These are phyloP conservation scores for Drosophila greeni DNA, from an alignment of 2,888 invertebrate genomes.

Conservation along the genomic window DNA sequence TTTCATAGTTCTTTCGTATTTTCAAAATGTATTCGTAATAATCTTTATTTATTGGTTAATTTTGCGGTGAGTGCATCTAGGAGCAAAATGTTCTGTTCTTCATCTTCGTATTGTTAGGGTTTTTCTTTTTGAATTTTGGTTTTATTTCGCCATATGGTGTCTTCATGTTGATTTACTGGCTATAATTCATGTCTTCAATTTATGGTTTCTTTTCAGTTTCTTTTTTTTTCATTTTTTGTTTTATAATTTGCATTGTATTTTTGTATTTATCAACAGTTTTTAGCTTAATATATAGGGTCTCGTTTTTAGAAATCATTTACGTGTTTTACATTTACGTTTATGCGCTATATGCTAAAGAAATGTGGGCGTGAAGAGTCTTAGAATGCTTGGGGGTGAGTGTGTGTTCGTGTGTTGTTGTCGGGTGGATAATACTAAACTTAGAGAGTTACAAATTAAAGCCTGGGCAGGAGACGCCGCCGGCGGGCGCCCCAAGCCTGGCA, in stretches of 20 bases:
- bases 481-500: slow-evolving; percentile 31
- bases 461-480: slow-evolving; percentile 3
- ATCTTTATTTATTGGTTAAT: slow-evolving; percentile 75
- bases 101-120: slow-evolving; percentile 24
- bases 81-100: slow-evolving; percentile 74
- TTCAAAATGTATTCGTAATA: slow-evolving; percentile 68
- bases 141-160: slow-evolving; percentile 41
- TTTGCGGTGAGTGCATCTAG: slow-evolving; percentile 77
- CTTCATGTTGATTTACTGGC: slow-evolving; percentile 39
- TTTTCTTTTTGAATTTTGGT: slow-evolving; percentile 53
- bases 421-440: slow-evolving; percentile 66
- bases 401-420: slow-evolving; percentile 8
- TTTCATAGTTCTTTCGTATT: slow-evolving; percentile 10
- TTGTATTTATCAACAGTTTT: slow-evolving; percentile 66
- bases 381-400: slow-evolving; percentile 24
- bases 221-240: slow-evolving; percentile 32
- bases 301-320: slow-evolving; percentile 58
- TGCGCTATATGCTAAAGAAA: slow-evolving; percentile 56
- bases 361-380: slow-evolving; percentile 43
- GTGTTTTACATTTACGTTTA: slow-evolving; percentile 54
- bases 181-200: slow-evolving; percentile 32
- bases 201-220: slow-evolving; percentile 28
- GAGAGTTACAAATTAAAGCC: slow-evolving; percentile 35
- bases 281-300: slow-evolving; percentile 44
- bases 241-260: slow-evolving; percentile 60